A percentile compares a stretch with the other conserved stretches of the same genome.
These are phyloP conservation scores for Chelonus formosanus DNA, from an alignment of 2,888 invertebrate genomes.

Conservation along the genomic window DNA sequence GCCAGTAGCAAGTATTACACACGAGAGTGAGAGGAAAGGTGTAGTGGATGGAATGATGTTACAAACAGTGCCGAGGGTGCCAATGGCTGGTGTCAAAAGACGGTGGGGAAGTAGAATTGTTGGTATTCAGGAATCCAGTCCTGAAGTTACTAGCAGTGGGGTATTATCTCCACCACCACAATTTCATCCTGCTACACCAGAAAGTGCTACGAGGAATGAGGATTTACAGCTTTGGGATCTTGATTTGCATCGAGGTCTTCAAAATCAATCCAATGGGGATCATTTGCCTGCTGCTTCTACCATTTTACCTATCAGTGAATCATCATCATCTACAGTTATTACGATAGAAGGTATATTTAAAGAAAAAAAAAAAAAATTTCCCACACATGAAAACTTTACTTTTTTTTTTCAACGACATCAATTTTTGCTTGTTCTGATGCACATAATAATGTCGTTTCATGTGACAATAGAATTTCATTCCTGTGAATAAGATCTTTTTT, in stretches of 20 bases:
- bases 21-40: conserved; percentile 34
- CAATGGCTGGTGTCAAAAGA: conserved; percentile 57
- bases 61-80: conserved; percentile 58
- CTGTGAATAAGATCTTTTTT: too few species aligned
- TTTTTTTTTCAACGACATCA: too few species aligned
- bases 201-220: conserved; percentile 73
- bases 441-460: too few species aligned
- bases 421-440: too few species aligned
- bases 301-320: conserved; percentile 39
- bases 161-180: conserved; percentile 74
- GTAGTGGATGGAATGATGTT: conserved; percentile 50
- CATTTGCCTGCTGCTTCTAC: conserved; percentile 38
- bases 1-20: conserved; percentile 30
- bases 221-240: conserved; percentile 78
- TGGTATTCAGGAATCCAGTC: conserved; percentile 59
- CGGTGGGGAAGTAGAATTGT: conserved; percentile 55
- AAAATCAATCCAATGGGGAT: conserved; percentile 54
- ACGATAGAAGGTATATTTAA: conserved; percentile 54
- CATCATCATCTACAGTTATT: conserved; percentile 51
- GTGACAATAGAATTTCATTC: too few species aligned
- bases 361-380: too few species aligned
- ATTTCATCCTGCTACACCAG: conserved; percentile 77
- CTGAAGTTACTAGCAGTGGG: conserved; percentile 62
- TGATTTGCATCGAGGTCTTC: conserved; percentile 67
- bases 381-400: too few species aligned